phyloP scores from a whole-genome alignment of 1,140 invertebrate genomes.

The Zophobas atratus region DNA sequence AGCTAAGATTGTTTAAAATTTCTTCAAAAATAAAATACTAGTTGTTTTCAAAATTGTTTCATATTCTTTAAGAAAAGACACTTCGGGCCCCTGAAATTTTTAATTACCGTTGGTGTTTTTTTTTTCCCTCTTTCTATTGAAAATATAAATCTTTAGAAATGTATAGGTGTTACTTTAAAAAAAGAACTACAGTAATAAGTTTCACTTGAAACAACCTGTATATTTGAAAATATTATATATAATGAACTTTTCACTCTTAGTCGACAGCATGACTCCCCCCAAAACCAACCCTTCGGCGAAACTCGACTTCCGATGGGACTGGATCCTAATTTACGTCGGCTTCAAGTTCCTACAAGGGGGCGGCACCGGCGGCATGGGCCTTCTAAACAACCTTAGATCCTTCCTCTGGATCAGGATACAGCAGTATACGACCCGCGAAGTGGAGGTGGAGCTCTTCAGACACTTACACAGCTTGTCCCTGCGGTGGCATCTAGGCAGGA shows the following conservation, averaged over 20 bases:
- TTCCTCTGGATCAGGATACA: constrained; percentile 96
- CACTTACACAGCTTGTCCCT: constrained; percentile 91
- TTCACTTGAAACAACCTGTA: no score
- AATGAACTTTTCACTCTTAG: constrained; percentile 70
- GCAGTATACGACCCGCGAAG: constrained; percentile 94
- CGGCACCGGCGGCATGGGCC: constrained; percentile 91
- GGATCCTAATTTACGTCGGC: constrained; percentile 87
- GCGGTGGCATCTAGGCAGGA: constrained; percentile 92
- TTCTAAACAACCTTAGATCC: constrained; percentile 91
- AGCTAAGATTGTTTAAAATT: no score
- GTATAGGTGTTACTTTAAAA: no score
- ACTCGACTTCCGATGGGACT: constrained; percentile 86
- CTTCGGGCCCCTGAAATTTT: no score
- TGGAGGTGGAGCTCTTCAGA: constrained; percentile 86
- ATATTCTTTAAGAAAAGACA: no score
- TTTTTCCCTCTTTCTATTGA: no score
- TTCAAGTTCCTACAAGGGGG: constrained; percentile 96
- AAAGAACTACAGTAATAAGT: no score
- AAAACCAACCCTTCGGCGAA: constrained; percentile 58
- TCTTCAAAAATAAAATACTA: no score
- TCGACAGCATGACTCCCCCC: constrained; percentile 79
- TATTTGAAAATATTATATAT: no score
- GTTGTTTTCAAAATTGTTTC: no score
- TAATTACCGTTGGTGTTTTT: no score
- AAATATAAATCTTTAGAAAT: no score